Evolutionary conservation across 2,113 vertebrate genomes (phyloP).

Genomic region (Turdus rufiventris): DNA sequence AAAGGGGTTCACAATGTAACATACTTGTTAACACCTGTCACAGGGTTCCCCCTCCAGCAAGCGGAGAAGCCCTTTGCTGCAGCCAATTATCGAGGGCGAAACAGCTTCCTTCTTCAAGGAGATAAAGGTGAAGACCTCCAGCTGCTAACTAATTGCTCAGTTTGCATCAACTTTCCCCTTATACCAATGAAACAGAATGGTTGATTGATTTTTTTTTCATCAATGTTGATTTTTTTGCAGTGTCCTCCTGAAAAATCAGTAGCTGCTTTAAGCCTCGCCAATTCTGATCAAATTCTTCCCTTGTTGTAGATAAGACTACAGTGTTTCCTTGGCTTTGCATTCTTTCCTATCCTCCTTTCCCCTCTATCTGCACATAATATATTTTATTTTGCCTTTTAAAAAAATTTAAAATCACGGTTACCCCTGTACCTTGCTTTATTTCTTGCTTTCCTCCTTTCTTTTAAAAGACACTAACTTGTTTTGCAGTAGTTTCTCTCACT

Average conservation of each 20-base stretch:
- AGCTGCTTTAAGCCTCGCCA: slow-evolving; percentile 32
- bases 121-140: slow-evolving; percentile 89
- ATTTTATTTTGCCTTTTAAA: background rate
- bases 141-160: slow-evolving; percentile 70
- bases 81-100: slow-evolving; percentile 99
- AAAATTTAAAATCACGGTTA: background rate
- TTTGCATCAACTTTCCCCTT: slow-evolving; percentile 33
- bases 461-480: slow-evolving; percentile 14
- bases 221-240: slow-evolving; percentile 65
- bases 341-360: background rate
- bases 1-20: slow-evolving; percentile 71
- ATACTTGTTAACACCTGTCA: slow-evolving; percentile 79
- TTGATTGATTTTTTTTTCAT: background rate
- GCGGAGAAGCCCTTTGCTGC: slow-evolving; percentile 95
- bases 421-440: background rate
- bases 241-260: slow-evolving; percentile 58
- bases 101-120: slow-evolving; percentile 98
- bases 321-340: slow-evolving; percentile 25
- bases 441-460: background rate
- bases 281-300: background rate
- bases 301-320: background rate
- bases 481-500: background rate
- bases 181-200: slow-evolving; percentile 6
- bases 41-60: slow-evolving; percentile 99
- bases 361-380: background rate